Conservation (phyloP, 1,140 invertebrate species). For the Spodoptera frugiperda region DNA sequence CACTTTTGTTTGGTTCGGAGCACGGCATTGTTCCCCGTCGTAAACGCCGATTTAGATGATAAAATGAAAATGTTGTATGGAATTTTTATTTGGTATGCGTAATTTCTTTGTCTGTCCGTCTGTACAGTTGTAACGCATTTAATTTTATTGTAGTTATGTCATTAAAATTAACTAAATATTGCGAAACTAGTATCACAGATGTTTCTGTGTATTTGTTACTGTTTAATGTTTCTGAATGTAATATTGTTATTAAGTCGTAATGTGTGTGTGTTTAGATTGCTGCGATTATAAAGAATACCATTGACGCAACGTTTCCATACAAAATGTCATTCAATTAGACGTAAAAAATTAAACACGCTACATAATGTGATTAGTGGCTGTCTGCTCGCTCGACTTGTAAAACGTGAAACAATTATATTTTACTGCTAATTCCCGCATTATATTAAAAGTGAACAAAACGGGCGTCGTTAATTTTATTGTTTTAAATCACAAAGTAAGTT, state of each 20-base stretch:
- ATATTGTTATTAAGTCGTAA: constrained; percentile 28
- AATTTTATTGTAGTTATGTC: constrained; percentile 48
- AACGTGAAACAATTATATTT: constrained; percentile 34
- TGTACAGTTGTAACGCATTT: constrained; percentile 47
- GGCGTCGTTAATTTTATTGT: constrained; percentile 45
- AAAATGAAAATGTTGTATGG: constrained; percentile 85
- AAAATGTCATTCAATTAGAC: constrained; percentile 31
- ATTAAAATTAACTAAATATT: constrained; percentile 49
- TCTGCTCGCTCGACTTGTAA: constrained; percentile 10
- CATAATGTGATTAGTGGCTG: constrained; percentile 17
- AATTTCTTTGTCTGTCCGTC: constrained; percentile 69
- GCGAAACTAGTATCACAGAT: constrained; percentile 40
- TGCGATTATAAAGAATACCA: constrained; percentile 16
- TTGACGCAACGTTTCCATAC: constrained; percentile 30
- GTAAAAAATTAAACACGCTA: constrained; percentile 26
- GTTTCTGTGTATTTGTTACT: constrained; percentile 33
- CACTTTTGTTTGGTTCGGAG: constrained; percentile 84
- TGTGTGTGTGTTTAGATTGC: constrained; percentile 27
- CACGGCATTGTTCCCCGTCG: constrained; percentile 83
- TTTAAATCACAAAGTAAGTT: constrained; percentile 49
- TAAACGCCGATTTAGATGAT: constrained; percentile 86
- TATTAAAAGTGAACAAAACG: constrained; percentile 34
- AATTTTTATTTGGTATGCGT: constrained; percentile 78
- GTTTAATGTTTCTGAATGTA: constrained; percentile 34
- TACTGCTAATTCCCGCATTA: constrained; percentile 33